Evolutionary conservation across 1,140 invertebrate species (phyloP).

Genomic region (Aethina tumida): DNA sequence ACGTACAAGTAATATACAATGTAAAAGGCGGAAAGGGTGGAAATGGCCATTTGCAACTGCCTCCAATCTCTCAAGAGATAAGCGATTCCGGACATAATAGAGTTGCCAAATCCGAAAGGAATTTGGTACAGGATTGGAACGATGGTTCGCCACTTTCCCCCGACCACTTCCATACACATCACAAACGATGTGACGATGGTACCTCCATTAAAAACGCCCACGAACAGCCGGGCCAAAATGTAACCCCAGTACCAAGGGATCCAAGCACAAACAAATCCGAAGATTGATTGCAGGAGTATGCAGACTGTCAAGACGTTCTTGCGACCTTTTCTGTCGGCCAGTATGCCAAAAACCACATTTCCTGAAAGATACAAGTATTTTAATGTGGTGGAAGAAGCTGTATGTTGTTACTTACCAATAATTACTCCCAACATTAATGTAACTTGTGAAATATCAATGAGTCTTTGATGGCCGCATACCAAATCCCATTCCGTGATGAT

Average conservation of each 20-base stretch:
- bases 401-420: slow-evolving; percentile 26
- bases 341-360: slow-evolving; percentile 40
- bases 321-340: slow-evolving; percentile 39
- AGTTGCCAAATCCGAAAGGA: slow-evolving; percentile 56
- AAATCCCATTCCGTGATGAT: slow-evolving; percentile 44
- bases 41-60: slow-evolving; percentile 60
- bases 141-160: slow-evolving; percentile 53
- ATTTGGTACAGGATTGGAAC: slow-evolving; percentile 61
- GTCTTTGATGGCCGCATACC: slow-evolving; percentile 38
- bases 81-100: slow-evolving; percentile 48
- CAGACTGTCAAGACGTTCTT: slow-evolving; percentile 27
- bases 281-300: slow-evolving; percentile 46
- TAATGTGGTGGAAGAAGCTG: not conserved
- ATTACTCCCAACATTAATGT: slow-evolving; percentile 43
- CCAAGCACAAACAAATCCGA: slow-evolving; percentile 46
- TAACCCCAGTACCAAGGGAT: slow-evolving; percentile 53
- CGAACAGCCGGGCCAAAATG: slow-evolving; percentile 50
- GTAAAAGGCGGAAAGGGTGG: slow-evolving; percentile 56
- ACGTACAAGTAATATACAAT: slow-evolving; percentile 56
- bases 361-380: slow-evolving; percentile 31
- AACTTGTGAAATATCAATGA: slow-evolving; percentile 42
- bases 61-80: slow-evolving; percentile 61
- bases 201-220: slow-evolving; percentile 58
- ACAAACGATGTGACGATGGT: slow-evolving; percentile 58
- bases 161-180: slow-evolving; percentile 48